phyloP scores from a whole-genome alignment of 2,113 vertebrate genomes.

The Brachionichthys hirsutus region DNA sequence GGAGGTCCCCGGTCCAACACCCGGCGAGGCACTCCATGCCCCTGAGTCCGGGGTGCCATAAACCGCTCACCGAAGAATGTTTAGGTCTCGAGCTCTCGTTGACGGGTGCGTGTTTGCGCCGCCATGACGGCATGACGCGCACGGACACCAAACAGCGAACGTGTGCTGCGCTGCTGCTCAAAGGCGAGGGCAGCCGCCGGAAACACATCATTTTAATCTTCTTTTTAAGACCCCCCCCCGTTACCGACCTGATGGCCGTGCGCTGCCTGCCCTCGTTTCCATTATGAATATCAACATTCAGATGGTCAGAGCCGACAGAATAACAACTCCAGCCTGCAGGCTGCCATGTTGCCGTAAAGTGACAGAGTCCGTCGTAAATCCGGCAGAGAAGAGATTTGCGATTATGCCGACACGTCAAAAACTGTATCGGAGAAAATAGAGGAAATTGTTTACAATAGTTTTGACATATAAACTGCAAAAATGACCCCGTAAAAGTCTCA shows the following conservation, averaged over 20 bases:
- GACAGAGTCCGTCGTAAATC: constrained; percentile 49
- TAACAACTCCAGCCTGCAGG: background rate
- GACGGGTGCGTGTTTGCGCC: constrained; percentile 36
- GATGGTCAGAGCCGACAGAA: background rate
- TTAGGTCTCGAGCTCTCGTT: background rate
- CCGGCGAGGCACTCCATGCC: constrained; percentile 10
- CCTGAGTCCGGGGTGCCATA: constrained; percentile 18
- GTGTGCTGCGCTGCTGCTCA: constrained; percentile 2
- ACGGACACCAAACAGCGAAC: constrained; percentile 13
- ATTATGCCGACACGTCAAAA: too few relatives aligned
- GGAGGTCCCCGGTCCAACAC: constrained; percentile 21
- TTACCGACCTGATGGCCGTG: constrained; percentile 28
- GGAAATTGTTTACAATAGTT: too few relatives aligned
- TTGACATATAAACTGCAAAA: too few relatives aligned
- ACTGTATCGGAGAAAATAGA: too few relatives aligned
- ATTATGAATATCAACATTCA: background rate
- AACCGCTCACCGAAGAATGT: background rate
- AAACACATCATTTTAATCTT: constrained; percentile 38
- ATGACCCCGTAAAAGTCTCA: too few relatives aligned
- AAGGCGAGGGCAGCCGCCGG: background rate
- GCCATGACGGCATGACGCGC: constrained; percentile 59
- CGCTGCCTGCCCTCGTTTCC: background rate
- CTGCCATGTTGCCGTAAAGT: constrained; percentile 73
- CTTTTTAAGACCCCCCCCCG: background rate
- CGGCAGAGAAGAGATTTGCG: too few relatives aligned